Evolutionary conservation across 2,113 vertebrate species (phyloP).

Genomic region (Echinops telfairi): DNA sequence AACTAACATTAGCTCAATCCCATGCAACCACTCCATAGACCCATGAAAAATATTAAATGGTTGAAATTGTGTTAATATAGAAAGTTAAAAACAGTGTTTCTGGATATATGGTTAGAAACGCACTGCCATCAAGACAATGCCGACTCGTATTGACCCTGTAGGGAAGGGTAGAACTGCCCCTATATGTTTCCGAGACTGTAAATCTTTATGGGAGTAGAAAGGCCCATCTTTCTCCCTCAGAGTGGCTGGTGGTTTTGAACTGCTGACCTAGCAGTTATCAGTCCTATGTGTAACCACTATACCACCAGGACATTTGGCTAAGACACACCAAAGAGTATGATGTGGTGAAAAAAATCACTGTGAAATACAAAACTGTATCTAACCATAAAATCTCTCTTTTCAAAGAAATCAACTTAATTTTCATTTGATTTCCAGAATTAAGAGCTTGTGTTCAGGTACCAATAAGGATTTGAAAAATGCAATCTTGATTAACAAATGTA

Average conservation of each 20-base stretch:
- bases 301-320: background rate
- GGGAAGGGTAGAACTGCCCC: too few relatives aligned
- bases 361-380: background rate
- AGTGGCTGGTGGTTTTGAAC: too few relatives aligned
- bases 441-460: background rate
- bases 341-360: conserved; percentile 14
- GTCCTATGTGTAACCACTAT: too few relatives aligned
- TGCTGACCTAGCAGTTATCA: too few relatives aligned
- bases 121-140: too few relatives aligned
- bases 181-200: too few relatives aligned
- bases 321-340: background rate
- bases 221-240: too few relatives aligned
- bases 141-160: too few relatives aligned
- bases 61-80: background rate
- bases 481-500: background rate
- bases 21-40: background rate
- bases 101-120: background rate
- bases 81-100: background rate
- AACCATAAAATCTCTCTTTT: background rate
- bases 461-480: background rate
- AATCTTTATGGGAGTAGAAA: too few relatives aligned
- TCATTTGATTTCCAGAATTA: conserved; percentile 21
- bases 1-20: background rate
- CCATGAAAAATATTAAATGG: background rate
- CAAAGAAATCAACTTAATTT: background rate